These are phyloP conservation scores for Aegotheles bennettii DNA, from an alignment of 2,113 vertebrate species.

Conservation along the genomic window DNA sequence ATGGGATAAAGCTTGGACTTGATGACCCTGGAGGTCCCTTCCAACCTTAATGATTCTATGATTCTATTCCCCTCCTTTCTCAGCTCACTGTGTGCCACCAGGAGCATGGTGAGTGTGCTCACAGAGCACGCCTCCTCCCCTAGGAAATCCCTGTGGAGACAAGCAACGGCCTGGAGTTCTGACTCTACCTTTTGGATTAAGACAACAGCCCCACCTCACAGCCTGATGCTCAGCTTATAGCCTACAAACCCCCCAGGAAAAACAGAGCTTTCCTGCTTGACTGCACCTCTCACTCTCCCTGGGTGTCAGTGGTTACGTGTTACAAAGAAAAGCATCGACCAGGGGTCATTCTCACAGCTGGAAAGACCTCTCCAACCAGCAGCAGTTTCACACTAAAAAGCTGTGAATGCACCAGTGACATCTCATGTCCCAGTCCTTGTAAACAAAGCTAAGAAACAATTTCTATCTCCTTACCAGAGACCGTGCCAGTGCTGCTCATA, in stretches of 20 bases:
- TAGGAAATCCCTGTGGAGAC: rapidly evolving
- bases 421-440: neutral
- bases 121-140: neutral
- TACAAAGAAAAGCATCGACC: neutral
- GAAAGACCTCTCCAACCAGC: neutral
- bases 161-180: neutral
- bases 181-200: neutral
- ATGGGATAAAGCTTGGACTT: no score
- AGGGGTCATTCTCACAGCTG: neutral
- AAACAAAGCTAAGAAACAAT: neutral
- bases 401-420: neutral
- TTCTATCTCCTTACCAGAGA: neutral
- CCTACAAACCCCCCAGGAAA: rapidly evolving
- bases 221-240: neutral
- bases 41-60: no score
- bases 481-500: neutral
- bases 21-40: no score
- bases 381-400: neutral
- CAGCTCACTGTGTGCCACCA: neutral
- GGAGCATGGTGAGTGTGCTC: neutral
- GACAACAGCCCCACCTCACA: neutral
- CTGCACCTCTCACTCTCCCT: neutral
- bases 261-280: neutral
- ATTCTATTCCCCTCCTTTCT: neutral
- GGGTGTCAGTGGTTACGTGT: neutral